A percentile compares a stretch with the other conserved stretches of the same genome.
Evolutionary conservation across 1,140 invertebrate genomes (phyloP).

Genomic region (Drosophila subobscura): DNA sequence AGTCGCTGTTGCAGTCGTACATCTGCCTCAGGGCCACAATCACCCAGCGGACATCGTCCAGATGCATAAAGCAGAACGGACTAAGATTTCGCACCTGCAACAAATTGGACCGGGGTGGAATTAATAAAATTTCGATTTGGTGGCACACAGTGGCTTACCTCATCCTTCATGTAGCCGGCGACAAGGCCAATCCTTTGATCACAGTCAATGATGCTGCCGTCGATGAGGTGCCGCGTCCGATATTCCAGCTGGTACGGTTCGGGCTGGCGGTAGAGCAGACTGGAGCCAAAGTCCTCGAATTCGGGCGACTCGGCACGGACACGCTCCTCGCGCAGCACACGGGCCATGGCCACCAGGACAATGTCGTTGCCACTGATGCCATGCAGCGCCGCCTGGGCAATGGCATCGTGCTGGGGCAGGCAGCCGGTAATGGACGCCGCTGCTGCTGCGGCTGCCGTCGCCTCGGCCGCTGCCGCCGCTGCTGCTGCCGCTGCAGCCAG

Average conservation of each 20-base stretch:
- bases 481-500: constrained; percentile 63
- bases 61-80: constrained; percentile 93
- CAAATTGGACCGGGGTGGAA: not conserved
- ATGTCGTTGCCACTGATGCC: constrained; percentile 85
- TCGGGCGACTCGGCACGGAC: constrained; percentile 1
- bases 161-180: constrained; percentile 93
- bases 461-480: constrained; percentile 76
- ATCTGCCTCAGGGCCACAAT: constrained; percentile 93
- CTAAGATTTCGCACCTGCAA: constrained; percentile 84
- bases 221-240: constrained; percentile 91
- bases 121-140: not conserved
- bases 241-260: constrained; percentile 93
- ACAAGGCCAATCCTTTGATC: constrained; percentile 94
- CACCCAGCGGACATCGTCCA: constrained; percentile 92
- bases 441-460: constrained; percentile 69
- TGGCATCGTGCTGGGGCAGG: constrained; percentile 75
- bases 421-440: constrained; percentile 64
- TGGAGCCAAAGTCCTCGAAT: constrained; percentile 65
- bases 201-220: constrained; percentile 92
- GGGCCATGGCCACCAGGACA: constrained; percentile 88
- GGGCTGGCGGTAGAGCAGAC: constrained; percentile 87
- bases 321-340: constrained; percentile 84
- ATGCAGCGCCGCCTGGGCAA: constrained; percentile 78
- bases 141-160: constrained; percentile 87
- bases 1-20: constrained; percentile 90